Evolutionary conservation across 2,113 vertebrate genomes (phyloP).

Genomic region (Formicarius rufipectus): DNA sequence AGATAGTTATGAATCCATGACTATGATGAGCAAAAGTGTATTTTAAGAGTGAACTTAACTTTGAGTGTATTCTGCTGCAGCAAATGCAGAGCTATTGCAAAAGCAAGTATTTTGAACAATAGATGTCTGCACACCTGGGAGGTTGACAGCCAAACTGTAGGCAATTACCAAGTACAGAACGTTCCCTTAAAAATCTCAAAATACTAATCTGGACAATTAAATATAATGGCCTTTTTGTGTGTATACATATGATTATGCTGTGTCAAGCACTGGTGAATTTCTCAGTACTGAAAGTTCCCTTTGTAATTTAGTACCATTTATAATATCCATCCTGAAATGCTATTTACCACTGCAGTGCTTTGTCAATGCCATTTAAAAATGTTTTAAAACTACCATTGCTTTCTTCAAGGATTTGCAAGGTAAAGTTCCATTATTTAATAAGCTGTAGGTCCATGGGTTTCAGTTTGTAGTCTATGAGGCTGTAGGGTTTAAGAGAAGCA

Average conservation of each 20-base stretch:
- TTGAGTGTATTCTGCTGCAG: background rate
- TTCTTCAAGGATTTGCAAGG: background rate
- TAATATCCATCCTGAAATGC: background rate
- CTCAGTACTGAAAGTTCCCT: background rate
- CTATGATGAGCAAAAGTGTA: background rate
- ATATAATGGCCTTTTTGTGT: background rate
- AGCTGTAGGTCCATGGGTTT: background rate
- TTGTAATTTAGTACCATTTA: background rate
- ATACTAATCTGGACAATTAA: background rate
- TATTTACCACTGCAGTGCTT: background rate
- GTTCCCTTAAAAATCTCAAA: background rate
- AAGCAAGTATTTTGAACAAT: background rate
- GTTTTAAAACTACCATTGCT: background rate
- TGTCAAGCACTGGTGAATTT: background rate
- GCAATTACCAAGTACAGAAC: background rate
- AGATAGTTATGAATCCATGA: background rate
- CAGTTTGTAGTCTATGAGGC: background rate
- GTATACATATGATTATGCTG: background rate
- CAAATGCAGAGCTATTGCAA: background rate
- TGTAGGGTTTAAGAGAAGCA: background rate
- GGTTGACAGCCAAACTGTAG: background rate
- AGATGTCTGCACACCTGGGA: background rate
- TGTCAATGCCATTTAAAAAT: background rate
- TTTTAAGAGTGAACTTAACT: background rate
- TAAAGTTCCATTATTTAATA: background rate